A percentile compares a stretch with the other conserved stretches of the same genome.
Conservation (phyloP, 2,888 invertebrate genomes). For the Drosophila austrosaltans region DNA sequence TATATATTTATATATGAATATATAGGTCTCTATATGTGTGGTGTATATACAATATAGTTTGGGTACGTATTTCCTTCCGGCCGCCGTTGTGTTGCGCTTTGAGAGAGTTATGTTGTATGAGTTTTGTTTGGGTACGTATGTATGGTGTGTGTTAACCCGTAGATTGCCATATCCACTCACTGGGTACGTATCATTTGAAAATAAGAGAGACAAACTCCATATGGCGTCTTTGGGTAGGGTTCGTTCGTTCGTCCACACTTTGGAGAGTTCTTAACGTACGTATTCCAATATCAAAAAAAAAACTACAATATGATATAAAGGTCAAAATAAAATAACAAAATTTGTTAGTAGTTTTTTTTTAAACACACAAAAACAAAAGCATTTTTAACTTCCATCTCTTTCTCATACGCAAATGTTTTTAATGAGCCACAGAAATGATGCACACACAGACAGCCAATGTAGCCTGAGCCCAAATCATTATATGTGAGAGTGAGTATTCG, state of each 20-base stretch:
- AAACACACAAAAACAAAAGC: slow-evolving; percentile 6
- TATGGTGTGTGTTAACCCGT: background rate
- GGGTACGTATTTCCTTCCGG: slow-evolving; percentile 11
- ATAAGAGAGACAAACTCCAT: background rate
- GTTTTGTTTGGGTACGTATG: slow-evolving; percentile 28
- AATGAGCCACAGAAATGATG: slow-evolving; percentile 16
- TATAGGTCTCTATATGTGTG: background rate
- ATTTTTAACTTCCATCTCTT: slow-evolving; percentile 57
- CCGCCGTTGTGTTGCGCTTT: slow-evolving; percentile 1
- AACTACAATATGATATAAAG: background rate
- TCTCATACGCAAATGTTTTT: slow-evolving; percentile 48
- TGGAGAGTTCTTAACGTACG: slow-evolving; percentile 13
- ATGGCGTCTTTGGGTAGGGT: slow-evolving; percentile 30
- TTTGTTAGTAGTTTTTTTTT: background rate
- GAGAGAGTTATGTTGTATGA: slow-evolving; percentile 4
- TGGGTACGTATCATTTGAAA: slow-evolving; percentile 8
- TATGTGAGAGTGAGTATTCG: slow-evolving; percentile 44
- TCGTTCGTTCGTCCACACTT: slow-evolving; percentile 20
- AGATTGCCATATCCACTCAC: background rate
- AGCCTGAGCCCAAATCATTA: slow-evolving; percentile 16
- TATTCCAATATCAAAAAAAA: slow-evolving; percentile 19
- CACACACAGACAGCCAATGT: slow-evolving; percentile 33
- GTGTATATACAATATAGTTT: background rate
- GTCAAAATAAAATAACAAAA: slow-evolving; percentile 10
- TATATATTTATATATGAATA: background rate